Conservation (phyloP, 2,113 vertebrate species). For the Marmota monax region DNA sequence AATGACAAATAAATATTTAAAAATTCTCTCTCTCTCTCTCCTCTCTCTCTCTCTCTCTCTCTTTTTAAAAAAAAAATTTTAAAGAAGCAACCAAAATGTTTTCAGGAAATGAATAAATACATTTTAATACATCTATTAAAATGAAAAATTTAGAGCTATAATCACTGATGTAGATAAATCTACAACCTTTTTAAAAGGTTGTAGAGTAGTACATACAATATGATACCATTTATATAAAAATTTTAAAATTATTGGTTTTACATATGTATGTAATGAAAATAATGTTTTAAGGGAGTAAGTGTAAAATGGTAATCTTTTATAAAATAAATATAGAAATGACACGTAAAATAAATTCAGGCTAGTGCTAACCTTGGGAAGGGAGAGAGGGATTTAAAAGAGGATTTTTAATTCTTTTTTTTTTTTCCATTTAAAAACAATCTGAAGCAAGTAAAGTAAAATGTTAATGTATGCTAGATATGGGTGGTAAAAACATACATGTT, state of each 20-base stretch:
- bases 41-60: too few species aligned
- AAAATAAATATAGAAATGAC: background rate
- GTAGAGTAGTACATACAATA: background rate
- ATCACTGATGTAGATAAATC: background rate
- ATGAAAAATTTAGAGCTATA: background rate
- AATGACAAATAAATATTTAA: too few species aligned
- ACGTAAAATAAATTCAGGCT: background rate
- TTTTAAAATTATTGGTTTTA: background rate
- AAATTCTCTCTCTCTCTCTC: too few species aligned
- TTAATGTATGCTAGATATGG: background rate
- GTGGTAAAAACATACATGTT: background rate
- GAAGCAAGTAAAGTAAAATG: background rate
- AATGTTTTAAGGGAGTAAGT: conserved; percentile 3
- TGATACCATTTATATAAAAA: background rate
- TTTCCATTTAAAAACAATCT: background rate
- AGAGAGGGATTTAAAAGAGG: background rate
- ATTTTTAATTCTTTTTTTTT: background rate
- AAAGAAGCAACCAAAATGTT: background rate
- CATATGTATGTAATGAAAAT: background rate
- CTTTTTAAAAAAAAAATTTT: too few species aligned
- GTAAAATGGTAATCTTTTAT: background rate
- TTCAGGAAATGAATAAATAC: background rate
- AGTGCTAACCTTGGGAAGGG: background rate
- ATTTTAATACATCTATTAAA: background rate
- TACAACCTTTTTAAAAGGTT: background rate